Conservation (phyloP, 1,140 invertebrate species). For the Catajapyx aquilonaris region DNA sequence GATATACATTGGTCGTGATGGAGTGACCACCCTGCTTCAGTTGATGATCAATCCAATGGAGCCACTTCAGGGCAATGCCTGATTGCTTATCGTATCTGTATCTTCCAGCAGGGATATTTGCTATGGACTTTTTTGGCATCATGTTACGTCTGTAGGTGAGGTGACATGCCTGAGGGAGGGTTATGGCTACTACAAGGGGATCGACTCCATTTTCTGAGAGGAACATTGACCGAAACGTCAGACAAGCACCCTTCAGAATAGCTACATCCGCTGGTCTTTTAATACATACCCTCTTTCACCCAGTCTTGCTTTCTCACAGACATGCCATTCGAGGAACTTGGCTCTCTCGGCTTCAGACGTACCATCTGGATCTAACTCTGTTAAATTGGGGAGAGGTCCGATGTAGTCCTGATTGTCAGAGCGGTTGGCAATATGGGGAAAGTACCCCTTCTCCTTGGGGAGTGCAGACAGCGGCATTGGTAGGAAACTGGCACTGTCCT, state of each 20-base stretch:
- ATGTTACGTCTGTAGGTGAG: neutral
- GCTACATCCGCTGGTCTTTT: neutral
- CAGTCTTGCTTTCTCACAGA: neutral
- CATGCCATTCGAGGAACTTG: neutral
- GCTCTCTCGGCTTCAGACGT: neutral
- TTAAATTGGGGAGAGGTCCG: neutral
- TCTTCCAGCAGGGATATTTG: neutral
- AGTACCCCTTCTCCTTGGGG: neutral
- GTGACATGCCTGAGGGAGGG: neutral
- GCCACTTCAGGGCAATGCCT: neutral
- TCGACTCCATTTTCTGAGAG: neutral
- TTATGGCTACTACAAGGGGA: neutral
- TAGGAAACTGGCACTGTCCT: neutral
- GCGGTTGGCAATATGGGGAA: neutral
- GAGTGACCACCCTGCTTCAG: neutral
- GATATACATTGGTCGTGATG: too few relatives aligned
- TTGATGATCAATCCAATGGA: neutral
- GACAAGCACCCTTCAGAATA: neutral
- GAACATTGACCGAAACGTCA: neutral
- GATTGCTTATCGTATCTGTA: neutral
- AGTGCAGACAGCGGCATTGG: neutral
- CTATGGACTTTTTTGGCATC: neutral
- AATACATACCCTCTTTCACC: neutral
- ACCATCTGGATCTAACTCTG: neutral
- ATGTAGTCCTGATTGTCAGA: neutral